phyloP scores from a whole-genome alignment of 2,888 invertebrate species.

The Xestia xanthographa region DNA sequence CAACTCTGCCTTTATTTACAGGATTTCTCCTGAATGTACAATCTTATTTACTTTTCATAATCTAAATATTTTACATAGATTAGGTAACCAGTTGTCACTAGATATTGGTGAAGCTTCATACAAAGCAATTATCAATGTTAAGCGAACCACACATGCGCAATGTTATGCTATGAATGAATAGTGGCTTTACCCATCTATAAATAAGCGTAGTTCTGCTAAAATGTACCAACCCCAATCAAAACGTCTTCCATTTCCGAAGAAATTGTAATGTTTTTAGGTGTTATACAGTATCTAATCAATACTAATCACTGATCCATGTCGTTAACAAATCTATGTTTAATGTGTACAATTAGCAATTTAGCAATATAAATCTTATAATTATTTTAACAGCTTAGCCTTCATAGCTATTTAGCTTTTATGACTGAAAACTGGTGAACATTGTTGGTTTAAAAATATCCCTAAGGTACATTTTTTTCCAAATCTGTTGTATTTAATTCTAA shows the following conservation, averaged over 20 bases:
- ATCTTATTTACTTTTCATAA: background rate
- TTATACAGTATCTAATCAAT: background rate
- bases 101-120: background rate
- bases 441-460: background rate
- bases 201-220: background rate
- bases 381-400: conserved; percentile 19
- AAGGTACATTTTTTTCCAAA: background rate
- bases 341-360: conserved; percentile 13
- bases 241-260: background rate
- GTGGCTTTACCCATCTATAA: background rate
- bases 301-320: conserved; percentile 16
- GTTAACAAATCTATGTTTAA: background rate
- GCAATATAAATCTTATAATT: conserved; percentile 1
- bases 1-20: background rate
- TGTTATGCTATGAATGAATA: background rate
- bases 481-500: conserved; percentile 1
- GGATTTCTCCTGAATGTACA: conserved; percentile 1
- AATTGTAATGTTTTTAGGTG: background rate
- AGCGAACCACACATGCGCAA: background rate
- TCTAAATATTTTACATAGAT: background rate
- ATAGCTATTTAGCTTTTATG: background rate
- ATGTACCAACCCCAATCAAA: background rate
- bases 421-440: background rate
- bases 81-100: background rate
- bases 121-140: background rate